phyloP scores from a whole-genome alignment of 2,888 invertebrate genomes.

The Fabriciana adippe region DNA sequence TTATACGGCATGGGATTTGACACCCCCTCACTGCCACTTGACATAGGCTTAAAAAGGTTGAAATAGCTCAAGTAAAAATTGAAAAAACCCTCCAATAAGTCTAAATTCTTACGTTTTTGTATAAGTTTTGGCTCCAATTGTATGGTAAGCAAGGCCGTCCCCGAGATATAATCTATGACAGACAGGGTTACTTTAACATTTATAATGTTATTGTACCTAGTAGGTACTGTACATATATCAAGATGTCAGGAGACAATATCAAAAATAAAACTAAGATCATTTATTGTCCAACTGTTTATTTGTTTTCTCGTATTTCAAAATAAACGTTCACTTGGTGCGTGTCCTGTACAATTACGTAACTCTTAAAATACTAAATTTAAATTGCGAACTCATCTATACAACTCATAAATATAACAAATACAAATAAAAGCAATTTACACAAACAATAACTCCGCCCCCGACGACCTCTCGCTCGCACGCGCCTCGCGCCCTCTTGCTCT shows the following conservation, averaged over 20 bases:
- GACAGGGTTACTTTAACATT: too few species aligned
- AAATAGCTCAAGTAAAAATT: too few species aligned
- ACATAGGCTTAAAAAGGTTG: too few species aligned
- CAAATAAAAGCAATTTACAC: conserved; percentile 67
- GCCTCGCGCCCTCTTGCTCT: too few species aligned
- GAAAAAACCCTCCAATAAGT: too few species aligned
- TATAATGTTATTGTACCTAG: background rate
- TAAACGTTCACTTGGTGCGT: conserved; percentile 43
- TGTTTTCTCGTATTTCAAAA: conserved; percentile 57
- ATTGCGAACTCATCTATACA: conserved; percentile 53
- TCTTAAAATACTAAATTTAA: conserved; percentile 62
- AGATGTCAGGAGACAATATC: conserved; percentile 1
- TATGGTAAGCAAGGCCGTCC: background rate
- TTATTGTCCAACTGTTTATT: conserved; percentile 78
- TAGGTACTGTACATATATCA: conserved; percentile 58
- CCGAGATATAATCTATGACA: background rate
- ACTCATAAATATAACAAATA: conserved; percentile 74
- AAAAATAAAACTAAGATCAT: conserved; percentile 51
- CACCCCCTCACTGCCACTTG: too few species aligned
- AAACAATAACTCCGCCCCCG: conserved; percentile 56
- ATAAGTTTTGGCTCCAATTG: background rate
- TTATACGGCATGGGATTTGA: too few species aligned
- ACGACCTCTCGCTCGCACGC: too few species aligned
- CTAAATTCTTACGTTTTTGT: too few species aligned
- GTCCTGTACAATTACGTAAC: conserved; percentile 46